Conservation (phyloP, 1,140 invertebrate genomes). For the Macrocentrus cingulum region DNA sequence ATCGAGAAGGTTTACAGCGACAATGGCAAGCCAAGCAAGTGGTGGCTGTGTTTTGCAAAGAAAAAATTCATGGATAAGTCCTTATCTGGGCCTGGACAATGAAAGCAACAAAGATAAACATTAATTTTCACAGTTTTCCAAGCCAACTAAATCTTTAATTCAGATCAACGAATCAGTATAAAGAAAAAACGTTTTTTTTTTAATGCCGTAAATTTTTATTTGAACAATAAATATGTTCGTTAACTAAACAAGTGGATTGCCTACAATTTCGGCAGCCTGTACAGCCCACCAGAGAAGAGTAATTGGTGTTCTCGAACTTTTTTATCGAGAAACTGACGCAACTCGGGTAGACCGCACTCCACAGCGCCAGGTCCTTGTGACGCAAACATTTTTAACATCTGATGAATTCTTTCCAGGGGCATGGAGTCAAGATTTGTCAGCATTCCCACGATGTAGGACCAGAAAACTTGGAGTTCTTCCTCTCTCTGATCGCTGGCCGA, state of each 20-base stretch:
- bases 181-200: background rate
- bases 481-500: constrained; percentile 90
- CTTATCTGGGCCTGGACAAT: constrained; percentile 79
- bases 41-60: constrained; percentile 99
- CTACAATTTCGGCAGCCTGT: constrained; percentile 77
- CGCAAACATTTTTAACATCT: constrained; percentile 96
- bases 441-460: constrained; percentile 97
- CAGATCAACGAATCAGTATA: background rate
- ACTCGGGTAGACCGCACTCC: constrained; percentile 85
- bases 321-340: constrained; percentile 86
- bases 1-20: constrained; percentile 79
- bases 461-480: constrained; percentile 92
- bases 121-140: too few species aligned
- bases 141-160: too few species aligned
- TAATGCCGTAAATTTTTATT: background rate
- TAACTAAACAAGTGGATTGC: background rate
- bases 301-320: constrained; percentile 91
- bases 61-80: constrained; percentile 99
- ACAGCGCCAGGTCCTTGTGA: constrained; percentile 80
- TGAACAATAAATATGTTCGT: background rate
- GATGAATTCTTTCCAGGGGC: constrained; percentile 90
- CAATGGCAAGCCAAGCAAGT: constrained; percentile 95
- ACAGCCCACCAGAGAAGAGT: constrained; percentile 81
- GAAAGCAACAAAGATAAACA: constrained; percentile 6
- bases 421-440: constrained; percentile 92